Conservation (phyloP, 2,888 invertebrate genomes). For the Habrosyne pyritoides region DNA sequence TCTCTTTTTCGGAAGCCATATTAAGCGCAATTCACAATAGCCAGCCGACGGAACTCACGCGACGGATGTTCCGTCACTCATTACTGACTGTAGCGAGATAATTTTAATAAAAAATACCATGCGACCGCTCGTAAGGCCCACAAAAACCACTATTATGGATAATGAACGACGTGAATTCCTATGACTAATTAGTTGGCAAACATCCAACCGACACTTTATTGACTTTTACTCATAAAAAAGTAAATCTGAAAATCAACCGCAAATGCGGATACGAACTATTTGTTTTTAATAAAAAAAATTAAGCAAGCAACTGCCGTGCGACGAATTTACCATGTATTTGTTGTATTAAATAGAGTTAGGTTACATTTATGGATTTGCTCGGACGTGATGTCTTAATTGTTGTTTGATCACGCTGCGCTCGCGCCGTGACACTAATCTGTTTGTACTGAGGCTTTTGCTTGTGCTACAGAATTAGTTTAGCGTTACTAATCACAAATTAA, state of each 20-base stretch:
- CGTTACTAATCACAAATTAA: slow-evolving; percentile 44
- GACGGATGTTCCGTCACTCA: slow-evolving; percentile 60
- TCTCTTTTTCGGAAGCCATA: slow-evolving; percentile 79
- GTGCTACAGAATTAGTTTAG: slow-evolving; percentile 40
- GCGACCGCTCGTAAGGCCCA: slow-evolving; percentile 60
- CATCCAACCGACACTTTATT: slow-evolving; percentile 59
- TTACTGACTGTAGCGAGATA: slow-evolving; percentile 61
- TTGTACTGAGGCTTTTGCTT: slow-evolving; percentile 31
- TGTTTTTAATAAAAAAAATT: slow-evolving; percentile 36
- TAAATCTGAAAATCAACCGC: slow-evolving; percentile 34
- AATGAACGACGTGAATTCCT: slow-evolving; percentile 65
- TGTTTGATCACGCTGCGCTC: slow-evolving; percentile 43
- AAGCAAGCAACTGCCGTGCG: slow-evolving; percentile 26
- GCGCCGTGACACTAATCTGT: slow-evolving; percentile 39
- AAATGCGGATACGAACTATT: slow-evolving; percentile 47
- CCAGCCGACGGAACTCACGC: slow-evolving; percentile 53
- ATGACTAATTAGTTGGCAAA: slow-evolving; percentile 70
- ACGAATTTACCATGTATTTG: slow-evolving; percentile 40
- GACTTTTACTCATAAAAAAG: slow-evolving; percentile 56
- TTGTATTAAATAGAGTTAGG: slow-evolving; percentile 31
- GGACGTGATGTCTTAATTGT: slow-evolving; percentile 59
- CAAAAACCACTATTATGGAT: slow-evolving; percentile 53
- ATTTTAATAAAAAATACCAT: not conserved
- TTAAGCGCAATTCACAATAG: slow-evolving; percentile 52
- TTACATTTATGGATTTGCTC: slow-evolving; percentile 50